Percentiles rank a stretch among this genome's conserved stretches.
These are phyloP conservation scores for Drosophila virilis DNA, from an alignment of 1,140 invertebrate genomes.

Conservation along the genomic window DNA sequence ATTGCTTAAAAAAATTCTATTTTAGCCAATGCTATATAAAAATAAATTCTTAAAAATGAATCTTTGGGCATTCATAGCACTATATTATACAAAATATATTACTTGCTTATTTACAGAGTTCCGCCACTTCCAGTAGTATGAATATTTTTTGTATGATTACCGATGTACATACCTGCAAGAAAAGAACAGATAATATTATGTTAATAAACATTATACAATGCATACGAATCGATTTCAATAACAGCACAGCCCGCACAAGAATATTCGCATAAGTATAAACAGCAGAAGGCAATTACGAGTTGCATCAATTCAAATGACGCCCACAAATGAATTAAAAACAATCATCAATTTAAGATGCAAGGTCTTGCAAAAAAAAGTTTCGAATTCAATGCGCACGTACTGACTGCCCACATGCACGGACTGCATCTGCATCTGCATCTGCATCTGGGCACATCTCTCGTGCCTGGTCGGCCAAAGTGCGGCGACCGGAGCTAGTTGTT, in stretches of 20 bases:
- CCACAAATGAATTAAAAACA: slow-evolving; percentile 47
- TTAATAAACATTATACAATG: neutral
- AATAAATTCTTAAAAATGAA: too few relatives aligned
- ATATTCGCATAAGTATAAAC: neutral
- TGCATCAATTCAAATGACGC: slow-evolving; percentile 20
- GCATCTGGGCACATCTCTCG: slow-evolving; percentile 2
- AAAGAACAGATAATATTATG: neutral
- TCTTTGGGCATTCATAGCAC: too few relatives aligned
- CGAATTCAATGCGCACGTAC: slow-evolving; percentile 29
- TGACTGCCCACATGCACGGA: slow-evolving; percentile 19
- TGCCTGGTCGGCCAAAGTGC: slow-evolving; percentile 5
- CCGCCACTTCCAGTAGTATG: too few relatives aligned
- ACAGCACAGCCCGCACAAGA: neutral
- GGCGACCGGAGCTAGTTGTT: slow-evolving; percentile 29
- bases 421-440: slow-evolving; percentile 8
- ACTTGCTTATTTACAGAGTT: neutral
- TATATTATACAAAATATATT: neutral
- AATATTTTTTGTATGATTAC: too few relatives aligned
- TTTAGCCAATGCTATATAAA: too few relatives aligned
- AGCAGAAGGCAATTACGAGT: slow-evolving; percentile 30
- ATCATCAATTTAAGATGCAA: slow-evolving; percentile 47
- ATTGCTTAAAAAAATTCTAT: too few relatives aligned
- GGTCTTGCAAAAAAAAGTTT: slow-evolving; percentile 5
- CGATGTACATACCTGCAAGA: slow-evolving; percentile 20
- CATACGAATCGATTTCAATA: slow-evolving; percentile 8